Conservation (phyloP, 30 jellyfish, hydroid and myxozoan species). For the Hydractinia echinata region DNA sequence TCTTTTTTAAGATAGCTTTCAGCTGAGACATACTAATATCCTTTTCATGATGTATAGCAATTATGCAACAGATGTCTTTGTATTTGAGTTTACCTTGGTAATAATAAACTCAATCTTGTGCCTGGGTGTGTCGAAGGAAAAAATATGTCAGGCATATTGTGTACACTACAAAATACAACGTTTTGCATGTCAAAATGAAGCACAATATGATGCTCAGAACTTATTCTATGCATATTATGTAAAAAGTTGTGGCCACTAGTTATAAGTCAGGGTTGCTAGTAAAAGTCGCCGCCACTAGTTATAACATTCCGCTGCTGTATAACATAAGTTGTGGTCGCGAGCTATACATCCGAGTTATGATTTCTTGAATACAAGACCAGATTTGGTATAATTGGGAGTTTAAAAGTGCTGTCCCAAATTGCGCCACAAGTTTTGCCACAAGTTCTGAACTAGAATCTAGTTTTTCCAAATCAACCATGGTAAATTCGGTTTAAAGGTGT, state of each 20-base stretch:
- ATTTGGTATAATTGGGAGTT: too few relatives aligned
- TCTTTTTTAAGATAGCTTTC: neutral
- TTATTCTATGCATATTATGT: too few relatives aligned
- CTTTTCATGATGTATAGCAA: neutral
- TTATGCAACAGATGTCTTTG: neutral
- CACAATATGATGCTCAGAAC: too few relatives aligned
- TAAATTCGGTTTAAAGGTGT: too few relatives aligned
- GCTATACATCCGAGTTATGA: neutral
- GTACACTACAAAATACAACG: neutral
- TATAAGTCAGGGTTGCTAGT: neutral
- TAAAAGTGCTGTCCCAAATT: too few relatives aligned
- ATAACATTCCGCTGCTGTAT: neutral
- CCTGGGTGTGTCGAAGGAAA: neutral
- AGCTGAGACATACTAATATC: neutral
- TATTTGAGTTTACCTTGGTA: neutral
- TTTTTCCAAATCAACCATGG: too few relatives aligned
- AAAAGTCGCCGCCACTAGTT: neutral
- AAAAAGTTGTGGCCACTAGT: neutral
- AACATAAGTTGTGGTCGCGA: neutral
- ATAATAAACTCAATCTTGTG: neutral
- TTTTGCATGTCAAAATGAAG: too few relatives aligned
- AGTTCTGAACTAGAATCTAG: too few relatives aligned
- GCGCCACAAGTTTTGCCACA: too few relatives aligned
- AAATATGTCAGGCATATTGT: neutral
- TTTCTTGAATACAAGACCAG: too few relatives aligned